Evolutionary conservation across 2,888 invertebrate species (phyloP).

Genomic region (Pollenia labialis): DNA sequence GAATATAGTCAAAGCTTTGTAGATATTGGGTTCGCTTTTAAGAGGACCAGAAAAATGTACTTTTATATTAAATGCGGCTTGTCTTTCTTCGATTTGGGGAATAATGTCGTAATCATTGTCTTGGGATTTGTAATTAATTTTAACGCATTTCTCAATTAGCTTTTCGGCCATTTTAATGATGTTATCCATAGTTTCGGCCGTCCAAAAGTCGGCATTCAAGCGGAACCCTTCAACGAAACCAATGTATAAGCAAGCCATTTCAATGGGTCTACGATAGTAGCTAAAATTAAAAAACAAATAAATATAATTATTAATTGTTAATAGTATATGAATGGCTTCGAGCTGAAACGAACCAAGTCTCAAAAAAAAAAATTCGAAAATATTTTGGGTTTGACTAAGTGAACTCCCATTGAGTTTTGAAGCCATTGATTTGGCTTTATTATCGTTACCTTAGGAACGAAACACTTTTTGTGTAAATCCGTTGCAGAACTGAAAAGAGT

Average conservation of each 20-base stretch:
- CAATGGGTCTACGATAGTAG: conserved; percentile 77
- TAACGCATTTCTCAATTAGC: conserved; percentile 76
- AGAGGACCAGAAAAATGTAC: conserved; percentile 78
- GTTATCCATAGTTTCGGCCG: conserved; percentile 77
- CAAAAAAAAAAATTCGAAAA: too few relatives aligned
- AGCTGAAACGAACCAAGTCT: too few relatives aligned
- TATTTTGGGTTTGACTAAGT: too few relatives aligned
- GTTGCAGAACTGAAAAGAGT: too few relatives aligned
- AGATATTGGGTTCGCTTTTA: conserved; percentile 79
- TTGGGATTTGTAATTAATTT: conserved; percentile 76
- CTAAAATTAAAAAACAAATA: conserved; percentile 57
- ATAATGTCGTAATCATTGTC: conserved; percentile 80
- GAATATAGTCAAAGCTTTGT: conserved; percentile 78
- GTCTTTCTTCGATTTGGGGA: conserved; percentile 78
- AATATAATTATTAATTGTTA: not conserved
- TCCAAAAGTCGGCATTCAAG: conserved; percentile 81
- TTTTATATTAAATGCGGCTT: conserved; percentile 78
- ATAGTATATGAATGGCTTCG: too few relatives aligned
- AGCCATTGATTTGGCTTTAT: too few relatives aligned
- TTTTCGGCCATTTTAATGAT: conserved; percentile 78
- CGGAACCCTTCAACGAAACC: conserved; percentile 81
- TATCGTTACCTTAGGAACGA: too few relatives aligned
- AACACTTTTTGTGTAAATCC: too few relatives aligned
- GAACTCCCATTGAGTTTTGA: too few relatives aligned
- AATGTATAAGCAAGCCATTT: conserved; percentile 79